Percentiles rank a stretch among this genome's conserved stretches.
phyloP scores from a whole-genome alignment of 2,113 vertebrate genomes.

The Microcebus ravelobensis region DNA sequence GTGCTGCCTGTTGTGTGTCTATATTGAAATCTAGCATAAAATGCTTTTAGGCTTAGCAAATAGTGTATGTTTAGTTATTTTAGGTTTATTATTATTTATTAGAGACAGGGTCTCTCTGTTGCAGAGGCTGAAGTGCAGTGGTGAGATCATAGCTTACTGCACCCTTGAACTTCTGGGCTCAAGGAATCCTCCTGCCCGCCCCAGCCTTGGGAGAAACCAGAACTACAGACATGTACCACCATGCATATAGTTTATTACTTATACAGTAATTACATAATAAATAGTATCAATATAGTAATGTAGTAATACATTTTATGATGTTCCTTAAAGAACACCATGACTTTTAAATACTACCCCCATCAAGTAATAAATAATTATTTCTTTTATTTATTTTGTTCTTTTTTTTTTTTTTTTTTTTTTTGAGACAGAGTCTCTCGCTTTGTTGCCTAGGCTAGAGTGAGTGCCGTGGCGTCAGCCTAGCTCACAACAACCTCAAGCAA shows the following conservation, averaged over 20 bases:
- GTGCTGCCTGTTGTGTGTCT: not conserved
- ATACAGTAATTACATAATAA: not conserved
- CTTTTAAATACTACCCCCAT: not conserved
- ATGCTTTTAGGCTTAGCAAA: slow-evolving; percentile 14
- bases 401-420: too few species aligned
- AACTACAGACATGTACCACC: too few species aligned
- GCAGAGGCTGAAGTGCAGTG: too few species aligned
- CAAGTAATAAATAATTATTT: not conserved
- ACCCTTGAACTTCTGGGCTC: too few species aligned
- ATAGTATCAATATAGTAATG: not conserved
- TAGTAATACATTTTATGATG: not conserved
- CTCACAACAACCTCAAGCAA: too few species aligned
- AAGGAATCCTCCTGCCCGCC: too few species aligned
- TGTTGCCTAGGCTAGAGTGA: too few species aligned
- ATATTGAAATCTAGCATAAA: not conserved
- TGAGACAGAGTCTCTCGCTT: too few species aligned
- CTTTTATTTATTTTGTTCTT: not conserved
- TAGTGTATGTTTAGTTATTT: not conserved
- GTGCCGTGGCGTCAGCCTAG: too few species aligned
- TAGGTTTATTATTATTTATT: not conserved
- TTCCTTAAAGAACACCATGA: not conserved
- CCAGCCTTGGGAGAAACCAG: too few species aligned
- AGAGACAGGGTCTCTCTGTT: too few species aligned
- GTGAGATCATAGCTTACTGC: too few species aligned
- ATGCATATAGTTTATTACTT: not conserved